Conservation (phyloP, 2,113 vertebrate species). For the Bolborhynchus lineola region DNA sequence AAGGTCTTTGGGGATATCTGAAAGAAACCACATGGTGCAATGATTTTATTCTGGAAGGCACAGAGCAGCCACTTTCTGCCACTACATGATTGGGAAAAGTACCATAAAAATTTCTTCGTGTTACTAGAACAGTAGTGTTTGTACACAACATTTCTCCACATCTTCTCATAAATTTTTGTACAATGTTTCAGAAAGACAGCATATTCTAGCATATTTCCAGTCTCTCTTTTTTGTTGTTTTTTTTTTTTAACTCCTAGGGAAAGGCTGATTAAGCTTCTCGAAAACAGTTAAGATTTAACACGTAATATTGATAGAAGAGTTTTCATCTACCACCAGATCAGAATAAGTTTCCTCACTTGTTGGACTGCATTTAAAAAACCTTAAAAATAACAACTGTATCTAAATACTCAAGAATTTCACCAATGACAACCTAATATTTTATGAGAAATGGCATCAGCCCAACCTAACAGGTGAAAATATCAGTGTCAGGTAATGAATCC, state of each 20-base stretch:
- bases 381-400: not conserved
- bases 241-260: not conserved
- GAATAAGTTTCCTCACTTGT: not conserved
- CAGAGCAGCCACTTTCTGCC: not conserved
- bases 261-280: not conserved
- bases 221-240: not conserved
- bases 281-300: not conserved
- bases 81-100: not conserved
- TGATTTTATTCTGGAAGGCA: not conserved
- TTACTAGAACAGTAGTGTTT: not conserved
- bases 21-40: not conserved
- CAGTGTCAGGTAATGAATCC: not conserved
- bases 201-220: not conserved
- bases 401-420: not conserved
- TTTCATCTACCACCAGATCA: not conserved
- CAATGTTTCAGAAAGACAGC: not conserved
- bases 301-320: not conserved
- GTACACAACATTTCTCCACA: not conserved
- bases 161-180: not conserved
- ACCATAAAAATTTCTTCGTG: not conserved
- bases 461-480: not conserved
- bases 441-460: not conserved
- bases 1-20: not conserved
- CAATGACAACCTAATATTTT: not conserved
- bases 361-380: not conserved